Percentiles rank a stretch among this genome's conserved stretches.
These are phyloP conservation scores for Drosophila yakuba DNA, from an alignment of 1,140 invertebrate genomes.

Conservation along the genomic window DNA sequence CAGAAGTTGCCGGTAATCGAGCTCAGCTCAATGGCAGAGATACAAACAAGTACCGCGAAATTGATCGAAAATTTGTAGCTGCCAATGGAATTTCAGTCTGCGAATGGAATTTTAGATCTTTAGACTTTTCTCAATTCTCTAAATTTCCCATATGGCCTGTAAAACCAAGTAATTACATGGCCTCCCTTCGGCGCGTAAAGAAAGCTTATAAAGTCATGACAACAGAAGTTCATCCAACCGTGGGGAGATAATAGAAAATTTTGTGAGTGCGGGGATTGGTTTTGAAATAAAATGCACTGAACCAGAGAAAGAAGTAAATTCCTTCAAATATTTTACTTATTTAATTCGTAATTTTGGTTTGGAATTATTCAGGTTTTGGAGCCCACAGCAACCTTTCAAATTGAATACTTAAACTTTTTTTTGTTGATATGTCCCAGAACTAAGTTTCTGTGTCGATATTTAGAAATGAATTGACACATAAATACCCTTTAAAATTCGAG, in stretches of 20 bases:
- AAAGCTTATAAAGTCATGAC: slow-evolving; percentile 60
- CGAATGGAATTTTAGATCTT: slow-evolving; percentile 38
- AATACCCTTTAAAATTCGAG: background rate
- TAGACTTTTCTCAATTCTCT: slow-evolving; percentile 7
- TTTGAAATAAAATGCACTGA: slow-evolving; percentile 23
- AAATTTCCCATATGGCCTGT: slow-evolving; percentile 70
- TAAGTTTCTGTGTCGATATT: too few species aligned
- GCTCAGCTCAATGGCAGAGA: slow-evolving; percentile 31
- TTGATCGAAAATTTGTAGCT: slow-evolving; percentile 21
- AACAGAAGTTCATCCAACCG: slow-evolving; percentile 47
- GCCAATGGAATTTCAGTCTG: background rate
- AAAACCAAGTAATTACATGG: slow-evolving; percentile 61
- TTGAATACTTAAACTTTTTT: too few species aligned
- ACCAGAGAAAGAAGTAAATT: slow-evolving; percentile 14
- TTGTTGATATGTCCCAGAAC: too few species aligned
- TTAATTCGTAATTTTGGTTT: background rate
- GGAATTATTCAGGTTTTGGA: background rate
- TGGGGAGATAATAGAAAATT: slow-evolving; percentile 25
- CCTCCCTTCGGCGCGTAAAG: slow-evolving; percentile 18
- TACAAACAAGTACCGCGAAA: slow-evolving; percentile 23
- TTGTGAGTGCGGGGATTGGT: slow-evolving; percentile 26
- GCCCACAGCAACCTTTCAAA: too few species aligned
- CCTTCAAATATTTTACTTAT: background rate
- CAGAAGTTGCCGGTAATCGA: slow-evolving; percentile 71
- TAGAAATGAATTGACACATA: background rate